Percentiles rank a stretch among this genome's conserved stretches.
These are phyloP conservation scores for Crotalus helleri DNA, from an alignment of 2,113 vertebrate genomes.

Conservation along the genomic window DNA sequence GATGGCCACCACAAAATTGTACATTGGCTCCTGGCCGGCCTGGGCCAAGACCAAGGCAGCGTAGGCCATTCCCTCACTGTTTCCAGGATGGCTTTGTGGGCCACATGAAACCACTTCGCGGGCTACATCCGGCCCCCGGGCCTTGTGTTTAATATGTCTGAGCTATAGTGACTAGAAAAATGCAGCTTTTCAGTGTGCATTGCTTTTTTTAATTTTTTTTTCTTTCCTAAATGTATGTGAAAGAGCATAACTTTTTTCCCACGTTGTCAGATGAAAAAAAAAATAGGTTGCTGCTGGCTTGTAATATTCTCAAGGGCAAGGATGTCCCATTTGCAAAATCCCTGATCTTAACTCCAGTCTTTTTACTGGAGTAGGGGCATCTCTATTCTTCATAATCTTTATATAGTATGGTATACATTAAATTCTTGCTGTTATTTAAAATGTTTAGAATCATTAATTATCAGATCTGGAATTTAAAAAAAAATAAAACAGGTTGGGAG, in stretches of 20 bases:
- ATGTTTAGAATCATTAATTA: too few species aligned
- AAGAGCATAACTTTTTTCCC: neutral
- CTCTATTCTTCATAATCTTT: neutral
- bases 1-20: too few species aligned
- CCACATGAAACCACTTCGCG: too few species aligned
- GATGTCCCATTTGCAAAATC: neutral
- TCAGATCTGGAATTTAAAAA: neutral
- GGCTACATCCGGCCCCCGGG: too few species aligned
- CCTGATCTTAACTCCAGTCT: neutral
- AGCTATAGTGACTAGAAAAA: neutral
- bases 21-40: too few species aligned
- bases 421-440: neutral
- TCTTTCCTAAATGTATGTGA: neutral
- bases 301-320: neutral
- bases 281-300: neutral
- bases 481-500: neutral
- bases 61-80: too few species aligned
- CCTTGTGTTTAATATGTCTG: too few species aligned
- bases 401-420: too few species aligned
- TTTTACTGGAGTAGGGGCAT: neutral
- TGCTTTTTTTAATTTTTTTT: neutral
- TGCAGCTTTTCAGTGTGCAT: neutral
- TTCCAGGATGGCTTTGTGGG: too few species aligned
- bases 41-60: too few species aligned
- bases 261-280: neutral